Conservation (phyloP, 1,140 invertebrate genomes). For the Solenopsis invicta region DNA sequence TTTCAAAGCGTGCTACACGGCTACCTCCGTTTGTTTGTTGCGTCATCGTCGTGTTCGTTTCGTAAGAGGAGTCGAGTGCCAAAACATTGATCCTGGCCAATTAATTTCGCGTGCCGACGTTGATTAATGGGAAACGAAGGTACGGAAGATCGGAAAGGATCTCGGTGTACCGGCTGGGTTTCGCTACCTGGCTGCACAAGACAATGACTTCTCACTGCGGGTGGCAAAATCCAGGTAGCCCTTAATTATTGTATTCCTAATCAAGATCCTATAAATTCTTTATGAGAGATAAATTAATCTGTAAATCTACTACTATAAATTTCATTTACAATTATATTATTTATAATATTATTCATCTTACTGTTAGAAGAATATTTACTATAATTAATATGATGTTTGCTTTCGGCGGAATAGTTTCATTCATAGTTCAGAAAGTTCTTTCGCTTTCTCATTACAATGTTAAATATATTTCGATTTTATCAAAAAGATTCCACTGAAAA, state of each 20-base stretch:
- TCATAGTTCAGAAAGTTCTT: no score
- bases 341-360: background rate
- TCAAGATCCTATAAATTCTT: slow-evolving; percentile 12
- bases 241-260: slow-evolving; percentile 25
- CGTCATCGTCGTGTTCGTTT: slow-evolving; percentile 59
- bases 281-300: background rate
- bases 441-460: no score
- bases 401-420: no score
- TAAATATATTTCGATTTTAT: no score
- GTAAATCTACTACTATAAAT: background rate
- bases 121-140: slow-evolving; percentile 76
- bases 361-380: background rate
- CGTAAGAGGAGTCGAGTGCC: slow-evolving; percentile 68
- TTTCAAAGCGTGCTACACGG: background rate
- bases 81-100: slow-evolving; percentile 72
- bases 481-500: no score
- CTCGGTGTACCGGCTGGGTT: slow-evolving; percentile 16
- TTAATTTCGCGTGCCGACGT: slow-evolving; percentile 70
- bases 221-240: slow-evolving; percentile 4
- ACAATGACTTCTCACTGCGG: slow-evolving; percentile 70
- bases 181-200: slow-evolving; percentile 72
- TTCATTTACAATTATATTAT: background rate
- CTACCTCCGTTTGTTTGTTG: slow-evolving; percentile 46
- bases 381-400: background rate
- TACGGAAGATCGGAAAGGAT: slow-evolving; percentile 51